Conservation (phyloP, 1,140 invertebrate genomes). For the Stegodyphus dumicola region DNA sequence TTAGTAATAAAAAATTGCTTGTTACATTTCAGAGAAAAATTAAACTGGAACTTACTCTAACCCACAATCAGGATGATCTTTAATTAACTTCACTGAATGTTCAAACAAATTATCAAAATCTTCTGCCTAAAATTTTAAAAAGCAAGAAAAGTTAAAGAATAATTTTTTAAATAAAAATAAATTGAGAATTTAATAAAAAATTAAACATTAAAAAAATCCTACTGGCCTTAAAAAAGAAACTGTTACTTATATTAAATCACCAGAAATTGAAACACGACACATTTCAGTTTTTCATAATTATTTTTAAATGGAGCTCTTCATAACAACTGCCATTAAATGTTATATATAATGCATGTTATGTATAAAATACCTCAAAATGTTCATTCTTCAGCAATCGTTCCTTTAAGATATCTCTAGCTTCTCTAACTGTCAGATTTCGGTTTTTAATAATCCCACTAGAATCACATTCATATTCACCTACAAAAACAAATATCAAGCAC, state of each 20-base stretch:
- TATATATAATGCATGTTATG: neutral
- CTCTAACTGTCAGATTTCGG: neutral
- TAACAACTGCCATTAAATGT: too few species aligned
- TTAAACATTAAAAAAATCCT: neutral
- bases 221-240: neutral
- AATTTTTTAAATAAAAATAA: neutral
- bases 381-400: neutral
- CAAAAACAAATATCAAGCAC: neutral
- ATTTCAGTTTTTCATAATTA: too few species aligned
- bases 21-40: neutral
- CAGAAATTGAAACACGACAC: too few species aligned
- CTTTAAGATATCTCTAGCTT: neutral
- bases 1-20: too few species aligned
- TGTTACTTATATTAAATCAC: too few species aligned
- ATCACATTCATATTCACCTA: slow-evolving; percentile 8
- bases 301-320: too few species aligned
- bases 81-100: slow-evolving; percentile 23
- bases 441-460: neutral
- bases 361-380: neutral
- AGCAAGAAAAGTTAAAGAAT: too few species aligned
- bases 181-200: neutral
- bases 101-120: slow-evolving; percentile 32
- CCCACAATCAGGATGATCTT: slow-evolving; percentile 22
- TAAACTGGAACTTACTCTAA: slow-evolving; percentile 15
- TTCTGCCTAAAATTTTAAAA: slow-evolving; percentile 10